Evolutionary conservation across 2,797 vertebrate species (phyloP).

Genomic region (Balearica regulorum): DNA sequence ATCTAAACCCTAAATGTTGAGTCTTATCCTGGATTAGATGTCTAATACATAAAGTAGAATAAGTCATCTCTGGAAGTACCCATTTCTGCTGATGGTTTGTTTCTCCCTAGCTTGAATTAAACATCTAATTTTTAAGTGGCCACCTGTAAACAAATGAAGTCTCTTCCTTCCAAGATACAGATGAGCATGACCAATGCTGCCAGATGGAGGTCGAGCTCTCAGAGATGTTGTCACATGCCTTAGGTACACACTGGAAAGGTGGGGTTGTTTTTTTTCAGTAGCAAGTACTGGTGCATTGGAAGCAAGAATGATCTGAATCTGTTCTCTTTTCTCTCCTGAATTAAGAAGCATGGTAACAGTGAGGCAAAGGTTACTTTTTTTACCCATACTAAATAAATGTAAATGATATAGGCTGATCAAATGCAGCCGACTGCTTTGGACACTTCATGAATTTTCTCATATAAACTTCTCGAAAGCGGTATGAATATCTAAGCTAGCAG

Average conservation of each 20-base stretch:
- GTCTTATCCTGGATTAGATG: fast-evolving
- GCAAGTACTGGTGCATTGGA: background rate
- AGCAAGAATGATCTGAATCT: background rate
- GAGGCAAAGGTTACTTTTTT: background rate
- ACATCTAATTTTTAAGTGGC: background rate
- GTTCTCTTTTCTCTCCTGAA: background rate
- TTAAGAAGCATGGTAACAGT: fast-evolving
- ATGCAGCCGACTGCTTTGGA: background rate
- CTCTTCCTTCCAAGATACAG: background rate
- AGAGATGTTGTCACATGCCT: too few species aligned
- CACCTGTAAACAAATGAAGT: background rate
- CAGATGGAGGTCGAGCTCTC: background rate
- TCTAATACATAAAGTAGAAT: background rate
- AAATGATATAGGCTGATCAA: background rate
- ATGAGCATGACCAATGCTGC: background rate
- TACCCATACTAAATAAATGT: background rate
- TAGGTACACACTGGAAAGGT: background rate
- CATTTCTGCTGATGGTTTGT: fast-evolving
- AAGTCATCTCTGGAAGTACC: background rate
- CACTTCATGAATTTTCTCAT: background rate
- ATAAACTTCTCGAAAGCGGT: background rate
- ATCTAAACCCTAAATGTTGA: background rate
- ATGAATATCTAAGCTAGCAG: background rate
- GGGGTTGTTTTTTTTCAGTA: background rate
- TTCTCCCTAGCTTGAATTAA: background rate